These are phyloP conservation scores for Apotomis capreana DNA, from an alignment of 2,888 invertebrate species.

Conservation along the genomic window DNA sequence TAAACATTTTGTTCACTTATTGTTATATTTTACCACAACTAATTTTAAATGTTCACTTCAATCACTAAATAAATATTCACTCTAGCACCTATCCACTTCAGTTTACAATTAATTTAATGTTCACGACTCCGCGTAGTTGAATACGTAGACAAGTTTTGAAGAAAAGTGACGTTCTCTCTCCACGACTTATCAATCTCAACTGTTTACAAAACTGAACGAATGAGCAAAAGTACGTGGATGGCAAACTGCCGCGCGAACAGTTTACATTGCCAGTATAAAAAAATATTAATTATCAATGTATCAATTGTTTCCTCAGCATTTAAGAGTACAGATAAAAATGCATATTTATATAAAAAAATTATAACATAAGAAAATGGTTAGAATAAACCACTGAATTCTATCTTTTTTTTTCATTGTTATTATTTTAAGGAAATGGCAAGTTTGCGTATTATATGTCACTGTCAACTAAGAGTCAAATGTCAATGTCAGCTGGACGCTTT, in stretches of 20 bases:
- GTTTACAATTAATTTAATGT: constrained; percentile 15
- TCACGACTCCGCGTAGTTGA: constrained; percentile 49
- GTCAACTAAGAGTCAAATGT: neutral
- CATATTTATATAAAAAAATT: too few species aligned
- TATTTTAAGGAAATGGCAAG: neutral
- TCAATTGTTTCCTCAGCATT: too few species aligned
- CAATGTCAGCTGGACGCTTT: constrained; percentile 19
- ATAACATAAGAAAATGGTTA: too few species aligned
- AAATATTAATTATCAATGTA: neutral
- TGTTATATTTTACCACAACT: neutral
- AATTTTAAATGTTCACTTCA: constrained; percentile 21
- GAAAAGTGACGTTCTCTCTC: constrained; percentile 47
- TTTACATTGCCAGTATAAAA: neutral
- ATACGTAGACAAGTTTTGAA: constrained; percentile 54
- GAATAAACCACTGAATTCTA: too few species aligned
- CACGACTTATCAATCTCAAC: constrained; percentile 46
- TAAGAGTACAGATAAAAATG: too few species aligned
- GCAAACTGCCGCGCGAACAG: constrained; percentile 35
- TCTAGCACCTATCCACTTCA: constrained; percentile 7
- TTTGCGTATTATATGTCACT: neutral
- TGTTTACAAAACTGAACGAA: constrained; percentile 48
- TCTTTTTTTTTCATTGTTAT: too few species aligned
- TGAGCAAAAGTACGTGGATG: constrained; percentile 43
- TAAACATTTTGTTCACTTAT: constrained; percentile 29
- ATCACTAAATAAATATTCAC: constrained; percentile 12